Evolutionary conservation across 2,888 invertebrate genomes (phyloP).

Genomic region (Drosophila vallismaia): DNA sequence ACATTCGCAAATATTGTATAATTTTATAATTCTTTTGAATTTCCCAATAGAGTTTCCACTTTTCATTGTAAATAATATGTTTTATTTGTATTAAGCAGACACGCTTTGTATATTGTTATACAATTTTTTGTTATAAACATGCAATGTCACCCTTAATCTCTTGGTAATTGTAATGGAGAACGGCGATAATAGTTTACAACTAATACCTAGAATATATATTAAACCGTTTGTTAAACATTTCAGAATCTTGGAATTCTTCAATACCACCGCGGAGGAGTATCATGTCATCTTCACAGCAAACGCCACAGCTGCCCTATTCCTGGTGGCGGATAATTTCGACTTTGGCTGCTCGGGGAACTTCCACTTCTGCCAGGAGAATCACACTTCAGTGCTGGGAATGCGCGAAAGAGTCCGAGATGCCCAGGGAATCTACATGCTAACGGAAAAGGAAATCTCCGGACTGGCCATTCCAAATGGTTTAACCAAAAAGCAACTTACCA

Average conservation of each 20-base stretch:
- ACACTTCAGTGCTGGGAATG: slow-evolving; percentile 97
- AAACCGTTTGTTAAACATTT: slow-evolving; percentile 41
- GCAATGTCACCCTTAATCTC: background rate
- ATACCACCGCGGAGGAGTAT: slow-evolving; percentile 91
- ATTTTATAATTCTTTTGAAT: background rate
- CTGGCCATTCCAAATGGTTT: background rate
- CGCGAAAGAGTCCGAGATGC: slow-evolving; percentile 89
- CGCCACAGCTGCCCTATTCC: slow-evolving; percentile 93
- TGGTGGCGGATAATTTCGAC: slow-evolving; percentile 91
- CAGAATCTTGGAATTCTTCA: slow-evolving; percentile 93
- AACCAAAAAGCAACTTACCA: too few species aligned
- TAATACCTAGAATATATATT: background rate
- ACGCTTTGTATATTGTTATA: background rate
- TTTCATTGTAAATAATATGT: background rate
- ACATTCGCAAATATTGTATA: too few species aligned
- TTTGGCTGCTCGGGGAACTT: slow-evolving; percentile 86
- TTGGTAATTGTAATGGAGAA: background rate
- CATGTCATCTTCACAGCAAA: slow-evolving; percentile 96
- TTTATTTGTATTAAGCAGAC: too few species aligned
- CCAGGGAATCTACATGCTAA: slow-evolving; percentile 86
- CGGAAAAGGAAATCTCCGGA: slow-evolving; percentile 85
- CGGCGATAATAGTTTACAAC: background rate
- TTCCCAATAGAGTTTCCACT: background rate
- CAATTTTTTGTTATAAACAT: background rate
- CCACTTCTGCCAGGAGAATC: slow-evolving; percentile 94